These are phyloP conservation scores for Pteromalus puparum DNA, from an alignment of 1,140 invertebrate species.

Conservation along the genomic window DNA sequence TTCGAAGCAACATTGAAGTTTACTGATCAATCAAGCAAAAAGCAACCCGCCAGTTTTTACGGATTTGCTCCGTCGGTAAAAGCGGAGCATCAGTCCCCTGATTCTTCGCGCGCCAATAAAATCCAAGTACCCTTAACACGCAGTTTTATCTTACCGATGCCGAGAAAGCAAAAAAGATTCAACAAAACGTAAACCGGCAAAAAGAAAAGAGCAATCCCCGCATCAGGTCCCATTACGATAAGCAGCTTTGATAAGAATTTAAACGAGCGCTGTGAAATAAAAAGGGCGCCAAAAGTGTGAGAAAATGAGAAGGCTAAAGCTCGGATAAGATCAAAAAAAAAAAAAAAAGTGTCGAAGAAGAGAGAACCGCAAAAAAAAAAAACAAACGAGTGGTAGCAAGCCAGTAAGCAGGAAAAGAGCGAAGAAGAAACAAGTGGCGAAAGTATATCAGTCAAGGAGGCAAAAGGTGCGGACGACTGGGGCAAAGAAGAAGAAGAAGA, in stretches of 20 bases:
- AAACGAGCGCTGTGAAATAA: conserved; percentile 20
- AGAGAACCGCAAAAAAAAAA: not conserved
- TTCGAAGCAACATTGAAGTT: too few relatives aligned
- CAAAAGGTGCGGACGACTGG: conserved; percentile 32
- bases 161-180: too few relatives aligned
- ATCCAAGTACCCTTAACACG: too few relatives aligned
- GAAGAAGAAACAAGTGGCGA: conserved; percentile 35
- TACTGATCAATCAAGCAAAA: too few relatives aligned
- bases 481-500: conserved; percentile 29
- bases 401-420: not conserved
- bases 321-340: too few relatives aligned
- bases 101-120: too few relatives aligned
- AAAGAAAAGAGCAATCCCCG: too few relatives aligned
- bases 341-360: not conserved
- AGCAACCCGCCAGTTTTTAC: too few relatives aligned
- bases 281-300: conserved; percentile 31
- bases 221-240: not conserved
- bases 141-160: too few relatives aligned
- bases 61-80: too few relatives aligned
- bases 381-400: not conserved
- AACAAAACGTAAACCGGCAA: too few relatives aligned
- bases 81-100: too few relatives aligned
- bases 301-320: conserved; percentile 43
- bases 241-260: conserved; percentile 21
- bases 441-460: conserved; percentile 45